Conservation (phyloP, 2,113 vertebrate species). For the Cottus gobio region DNA sequence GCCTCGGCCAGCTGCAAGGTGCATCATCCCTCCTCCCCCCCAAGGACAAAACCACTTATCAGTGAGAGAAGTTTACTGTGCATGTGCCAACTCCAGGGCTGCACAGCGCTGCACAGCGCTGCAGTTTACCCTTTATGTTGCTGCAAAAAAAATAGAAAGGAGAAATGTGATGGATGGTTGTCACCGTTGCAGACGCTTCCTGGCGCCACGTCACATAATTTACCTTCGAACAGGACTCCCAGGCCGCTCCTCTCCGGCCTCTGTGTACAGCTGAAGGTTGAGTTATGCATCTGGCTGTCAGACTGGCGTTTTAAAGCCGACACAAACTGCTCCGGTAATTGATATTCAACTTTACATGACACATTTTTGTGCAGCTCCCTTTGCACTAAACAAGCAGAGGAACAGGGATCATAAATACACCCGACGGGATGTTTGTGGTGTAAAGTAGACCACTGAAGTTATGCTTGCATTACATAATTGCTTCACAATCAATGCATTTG, state of each 20-base stretch:
- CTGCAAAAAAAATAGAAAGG: constrained; percentile 1
- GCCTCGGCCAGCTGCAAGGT: constrained; percentile 49
- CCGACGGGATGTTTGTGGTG: too few species aligned
- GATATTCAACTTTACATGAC: constrained; percentile 1
- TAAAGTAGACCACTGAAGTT: too few species aligned
- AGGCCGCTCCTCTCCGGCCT: constrained; percentile 10
- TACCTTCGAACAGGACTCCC: constrained; percentile 1
- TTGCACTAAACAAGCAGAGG: neutral
- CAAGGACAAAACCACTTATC: constrained; percentile 69
- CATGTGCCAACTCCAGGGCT: constrained; percentile 44
- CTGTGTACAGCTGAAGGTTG: constrained; percentile 22
- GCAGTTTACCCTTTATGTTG: constrained; percentile 25
- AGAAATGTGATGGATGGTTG: constrained; percentile 6
- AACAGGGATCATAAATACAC: neutral
- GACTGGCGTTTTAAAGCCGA: constrained; percentile 8
- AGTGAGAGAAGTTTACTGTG: constrained; percentile 45
- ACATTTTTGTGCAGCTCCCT: neutral
- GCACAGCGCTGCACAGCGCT: constrained; percentile 26
- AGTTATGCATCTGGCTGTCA: constrained; percentile 1
- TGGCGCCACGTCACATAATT: neutral
- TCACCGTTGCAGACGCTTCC: neutral
- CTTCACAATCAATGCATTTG: neutral
- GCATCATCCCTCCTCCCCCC: constrained; percentile 46
- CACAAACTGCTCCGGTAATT: neutral
- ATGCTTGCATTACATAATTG: too few species aligned